Conservation (phyloP, 1,140 invertebrate species). For the Megalonaias nervosa region DNA sequence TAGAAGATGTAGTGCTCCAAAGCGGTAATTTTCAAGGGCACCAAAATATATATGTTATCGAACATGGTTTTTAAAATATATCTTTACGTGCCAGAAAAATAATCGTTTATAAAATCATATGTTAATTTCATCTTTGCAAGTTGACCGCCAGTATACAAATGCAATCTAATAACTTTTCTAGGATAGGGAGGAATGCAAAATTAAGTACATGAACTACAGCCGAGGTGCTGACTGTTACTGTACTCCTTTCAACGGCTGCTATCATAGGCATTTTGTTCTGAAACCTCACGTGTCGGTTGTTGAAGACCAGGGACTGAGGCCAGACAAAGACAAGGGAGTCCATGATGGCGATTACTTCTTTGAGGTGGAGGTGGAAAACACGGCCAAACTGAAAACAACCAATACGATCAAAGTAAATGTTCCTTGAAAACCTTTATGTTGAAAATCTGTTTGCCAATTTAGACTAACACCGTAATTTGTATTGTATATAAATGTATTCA, state of each 20-base stretch:
- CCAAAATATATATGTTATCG: too few relatives aligned
- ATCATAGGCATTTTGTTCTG: constrained; percentile 7
- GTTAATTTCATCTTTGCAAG: too few relatives aligned
- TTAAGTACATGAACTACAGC: constrained; percentile 1
- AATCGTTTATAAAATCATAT: too few relatives aligned
- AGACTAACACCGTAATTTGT: background rate
- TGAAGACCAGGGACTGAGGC: too few relatives aligned
- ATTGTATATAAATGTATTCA: too few relatives aligned
- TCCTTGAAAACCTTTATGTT: background rate
- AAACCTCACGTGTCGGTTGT: too few relatives aligned
- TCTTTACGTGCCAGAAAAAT: too few relatives aligned
- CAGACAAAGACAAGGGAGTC: background rate
- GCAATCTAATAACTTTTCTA: background rate
- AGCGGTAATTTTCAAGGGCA: too few relatives aligned
- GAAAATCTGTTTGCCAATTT: background rate
- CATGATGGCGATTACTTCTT: constrained; percentile 14
- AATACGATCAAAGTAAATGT: background rate
- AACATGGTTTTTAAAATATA: too few relatives aligned
- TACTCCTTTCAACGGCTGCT: constrained; percentile 25
- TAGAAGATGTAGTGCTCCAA: too few relatives aligned
- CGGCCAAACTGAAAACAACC: background rate
- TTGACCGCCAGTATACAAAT: too few relatives aligned
- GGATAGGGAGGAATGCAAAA: constrained; percentile 5
- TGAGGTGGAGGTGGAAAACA: constrained; percentile 6
- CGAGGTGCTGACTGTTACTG: constrained; percentile 27